Evolutionary conservation across 2,888 invertebrate species (phyloP), one percentile per base, ranked within the genome.

Genomic region (Drosophila kuntzei): DNA sequence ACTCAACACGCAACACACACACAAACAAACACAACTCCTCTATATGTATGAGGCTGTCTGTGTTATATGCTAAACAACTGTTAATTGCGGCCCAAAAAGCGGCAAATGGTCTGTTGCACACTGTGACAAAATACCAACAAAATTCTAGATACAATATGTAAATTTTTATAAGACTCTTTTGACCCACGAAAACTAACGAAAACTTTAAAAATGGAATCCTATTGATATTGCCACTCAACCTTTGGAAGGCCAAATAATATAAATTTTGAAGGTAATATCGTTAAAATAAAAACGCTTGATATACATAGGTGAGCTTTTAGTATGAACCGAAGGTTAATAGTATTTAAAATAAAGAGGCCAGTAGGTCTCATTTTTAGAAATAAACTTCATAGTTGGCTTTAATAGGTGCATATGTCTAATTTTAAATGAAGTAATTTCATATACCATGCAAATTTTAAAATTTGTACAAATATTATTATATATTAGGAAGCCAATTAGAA

Each of bases 81-180:
- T 75, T 72, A 87, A 84, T 72, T 87, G 71, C 34, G 69, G 66
- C 78, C 55, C 54, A 74, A 74, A 74, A 73, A 72, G 54, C 76
- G 54, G 57, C 57, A 61, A 71, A 65, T 58, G 49, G 51, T 49
- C 55, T 49, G 34, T 44, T 44, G 71, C 41, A 79, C 80, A 67
- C 20, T 41, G 53, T 3, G 6, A 32, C 53, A 20, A 41, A 39
- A 29, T n/a, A 2, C 8, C n/a, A 53, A 29, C 34, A 14, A 34
- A 34, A 36, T 50, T 22, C 5, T 34, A 9, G 2, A 6, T 18
- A 20, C 25, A 29, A 29, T 18, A 8, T 20, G 20, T 3, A 18
- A 29, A 11, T 4, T 32, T 6, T 6, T 29, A 54, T 41, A 54
- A 53, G 14, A n/a, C 18, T n/a, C 12, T 18, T 27, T 20, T 53